Conservation (phyloP, 2,888 invertebrate species). For the Cosmia trapezina region DNA sequence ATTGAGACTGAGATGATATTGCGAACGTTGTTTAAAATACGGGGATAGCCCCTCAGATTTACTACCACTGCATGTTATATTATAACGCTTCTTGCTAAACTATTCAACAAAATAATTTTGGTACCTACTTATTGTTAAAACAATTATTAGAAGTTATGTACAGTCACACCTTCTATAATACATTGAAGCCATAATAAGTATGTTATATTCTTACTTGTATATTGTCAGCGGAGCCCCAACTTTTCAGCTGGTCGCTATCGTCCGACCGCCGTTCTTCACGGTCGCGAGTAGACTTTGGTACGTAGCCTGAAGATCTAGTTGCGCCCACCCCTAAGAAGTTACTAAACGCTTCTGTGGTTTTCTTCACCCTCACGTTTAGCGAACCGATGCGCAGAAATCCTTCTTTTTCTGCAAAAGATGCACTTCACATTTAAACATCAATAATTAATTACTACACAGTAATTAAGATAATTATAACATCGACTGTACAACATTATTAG, state of each 20-base stretch:
- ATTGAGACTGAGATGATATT: no score
- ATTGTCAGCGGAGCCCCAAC: conserved; percentile 97
- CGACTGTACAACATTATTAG: conserved; percentile 4
- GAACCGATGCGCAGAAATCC: conserved; percentile 98
- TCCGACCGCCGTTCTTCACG: conserved; percentile 81
- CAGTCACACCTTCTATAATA: background rate
- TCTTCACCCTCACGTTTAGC: conserved; percentile 97
- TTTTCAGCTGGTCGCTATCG: conserved; percentile 93
- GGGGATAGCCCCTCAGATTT: background rate
- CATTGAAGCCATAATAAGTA: background rate
- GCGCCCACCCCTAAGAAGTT: conserved; percentile 96
- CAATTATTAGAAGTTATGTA: background rate
- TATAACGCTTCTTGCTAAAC: background rate
- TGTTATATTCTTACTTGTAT: conserved; percentile 90
- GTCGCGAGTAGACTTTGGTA: conserved; percentile 81
- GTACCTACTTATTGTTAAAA: background rate
- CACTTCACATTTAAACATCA: conserved; percentile 7
- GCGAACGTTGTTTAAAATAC: no score
- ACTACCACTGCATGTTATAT: background rate
- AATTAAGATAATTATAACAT: background rate
- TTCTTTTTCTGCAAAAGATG: conserved; percentile 93
- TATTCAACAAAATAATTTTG: background rate
- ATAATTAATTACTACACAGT: background rate
- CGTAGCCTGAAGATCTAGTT: conserved; percentile 87
- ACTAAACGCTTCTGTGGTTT: conserved; percentile 97